Percentiles rank a stretch among this genome's conserved stretches.
Evolutionary conservation across 53 echinoderm and acorn worm species (phyloP).

Genomic region (Zoroaster sp.): DNA sequence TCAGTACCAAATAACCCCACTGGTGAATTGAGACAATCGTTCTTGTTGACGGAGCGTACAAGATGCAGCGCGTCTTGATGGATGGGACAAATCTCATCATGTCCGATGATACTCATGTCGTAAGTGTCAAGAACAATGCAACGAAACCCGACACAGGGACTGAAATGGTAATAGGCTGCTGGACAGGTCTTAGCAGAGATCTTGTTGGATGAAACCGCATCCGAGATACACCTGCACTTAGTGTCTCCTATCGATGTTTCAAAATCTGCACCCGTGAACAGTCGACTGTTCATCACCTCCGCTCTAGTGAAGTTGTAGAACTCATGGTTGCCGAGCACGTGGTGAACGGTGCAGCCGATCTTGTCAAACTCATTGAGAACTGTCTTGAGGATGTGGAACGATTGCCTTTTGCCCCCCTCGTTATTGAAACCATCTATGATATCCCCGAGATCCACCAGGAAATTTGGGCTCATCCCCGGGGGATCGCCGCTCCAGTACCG

Average conservation of each 20-base stretch:
- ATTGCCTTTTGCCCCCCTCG: conserved; percentile 57
- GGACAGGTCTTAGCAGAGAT: background rate
- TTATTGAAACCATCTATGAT: conserved; percentile 82
- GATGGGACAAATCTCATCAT: conserved; percentile 28
- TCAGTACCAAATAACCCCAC: conserved; percentile 48
- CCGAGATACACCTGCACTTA: background rate
- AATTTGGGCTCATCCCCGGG: background rate
- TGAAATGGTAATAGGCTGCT: conserved; percentile 78
- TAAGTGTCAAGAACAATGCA: conserved; percentile 71
- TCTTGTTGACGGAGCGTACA: conserved; percentile 60
- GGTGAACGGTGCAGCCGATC: conserved; percentile 63
- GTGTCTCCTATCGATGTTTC: background rate
- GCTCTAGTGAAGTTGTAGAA: conserved; percentile 80
- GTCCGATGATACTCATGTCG: conserved; percentile 55
- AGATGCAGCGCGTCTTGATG: conserved; percentile 41
- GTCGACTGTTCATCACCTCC: conserved; percentile 61
- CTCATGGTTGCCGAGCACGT: conserved; percentile 87
- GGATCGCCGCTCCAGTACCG: conserved; percentile 58
- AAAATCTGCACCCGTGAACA: conserved; percentile 40
- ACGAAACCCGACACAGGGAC: conserved; percentile 68
- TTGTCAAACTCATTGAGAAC: conserved; percentile 63
- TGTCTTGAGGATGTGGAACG: background rate
- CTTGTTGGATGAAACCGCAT: background rate
- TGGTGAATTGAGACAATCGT: conserved; percentile 52
- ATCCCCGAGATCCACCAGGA: conserved; percentile 85